A percentile compares a stretch with the other conserved stretches of the same genome.
phyloP scores from a whole-genome alignment of 2,113 vertebrate genomes.

The Pitta sordida region DNA sequence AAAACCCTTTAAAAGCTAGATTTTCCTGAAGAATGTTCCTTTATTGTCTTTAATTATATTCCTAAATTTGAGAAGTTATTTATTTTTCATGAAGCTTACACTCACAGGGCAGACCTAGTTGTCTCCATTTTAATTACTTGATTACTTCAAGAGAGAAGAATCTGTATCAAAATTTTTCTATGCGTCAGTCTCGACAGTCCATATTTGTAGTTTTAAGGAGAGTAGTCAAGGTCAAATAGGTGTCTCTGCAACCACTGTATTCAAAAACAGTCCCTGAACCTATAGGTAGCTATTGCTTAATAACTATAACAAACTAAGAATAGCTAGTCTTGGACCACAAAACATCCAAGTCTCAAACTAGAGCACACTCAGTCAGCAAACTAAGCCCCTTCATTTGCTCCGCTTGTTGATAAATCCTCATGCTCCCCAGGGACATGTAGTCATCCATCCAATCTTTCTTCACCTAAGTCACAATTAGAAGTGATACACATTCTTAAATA shows the following conservation, averaged over 20 bases:
- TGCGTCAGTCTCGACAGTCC: background rate
- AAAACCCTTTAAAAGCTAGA: background rate
- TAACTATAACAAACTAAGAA: slow-evolving; percentile 36
- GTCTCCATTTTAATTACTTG: slow-evolving; percentile 35
- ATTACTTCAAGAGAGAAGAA: slow-evolving; percentile 4
- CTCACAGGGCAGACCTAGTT: background rate
- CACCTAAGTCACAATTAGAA: background rate
- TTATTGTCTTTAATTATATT: slow-evolving; percentile 50
- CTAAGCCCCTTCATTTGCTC: background rate
- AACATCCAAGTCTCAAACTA: slow-evolving; percentile 28
- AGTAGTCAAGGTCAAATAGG: slow-evolving; percentile 36
- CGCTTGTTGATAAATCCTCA: background rate
- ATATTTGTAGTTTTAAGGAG: slow-evolving; percentile 27
- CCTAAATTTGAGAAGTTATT: background rate
- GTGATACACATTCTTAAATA: background rate
- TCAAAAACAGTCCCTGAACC: slow-evolving; percentile 42
- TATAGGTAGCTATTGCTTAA: slow-evolving; percentile 17
- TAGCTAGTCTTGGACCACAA: background rate
- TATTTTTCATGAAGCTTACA: background rate
- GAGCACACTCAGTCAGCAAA: background rate
- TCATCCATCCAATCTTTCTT: background rate
- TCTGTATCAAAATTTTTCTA: background rate
- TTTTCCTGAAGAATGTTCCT: slow-evolving; percentile 4
- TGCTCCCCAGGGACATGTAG: background rate
- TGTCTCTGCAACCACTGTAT: slow-evolving; percentile 9